Evolutionary conservation across 2,797 vertebrate species (phyloP), one percentile per base, ranked within the genome.

Genomic region (Catostomus latipinnis): DNA sequence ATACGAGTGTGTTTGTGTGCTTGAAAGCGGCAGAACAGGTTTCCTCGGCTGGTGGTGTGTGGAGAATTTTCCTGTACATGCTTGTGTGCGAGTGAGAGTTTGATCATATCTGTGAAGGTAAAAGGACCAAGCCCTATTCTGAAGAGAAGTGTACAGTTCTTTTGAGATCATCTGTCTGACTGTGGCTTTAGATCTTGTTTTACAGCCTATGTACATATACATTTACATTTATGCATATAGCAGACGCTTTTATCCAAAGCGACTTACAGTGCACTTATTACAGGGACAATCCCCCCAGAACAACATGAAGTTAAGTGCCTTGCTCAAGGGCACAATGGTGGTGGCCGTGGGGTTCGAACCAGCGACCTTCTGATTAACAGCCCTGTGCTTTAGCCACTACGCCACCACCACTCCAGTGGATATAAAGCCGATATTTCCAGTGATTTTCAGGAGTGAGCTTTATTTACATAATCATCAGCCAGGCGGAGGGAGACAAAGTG

Each of bases 11-110:
- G n/a, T 78, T 53, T 60, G 16, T 81, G 58, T 16, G 50, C 62
- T 46, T 66, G 60, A 54, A 14, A 66, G n/a, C 4, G 57, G 78
- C 70, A 58, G 52, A 80, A 80, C 78, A 72, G 70, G 78, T 80
- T 80, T 65, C 50, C 43, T 71, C 58, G n/a, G 50, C 60, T 71
- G 34, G 34, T 34, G 34, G 4, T 56, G n/a, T 49, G 60, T 73
- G 34, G 6, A 73, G 52, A 16, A 60, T 76, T 76, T 76, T 16
- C 16, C 74, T 66, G 52, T 58, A 56, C 8, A 6, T 10, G 65
- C 43, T 50, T 80, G 16, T 71, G 50, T 16, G 50, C 1, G 6
- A 76, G n/a, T 71, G n/a, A 76, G 43, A 57, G 52, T 65, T 34
- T 72, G 69, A 60, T 80, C 0, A 43, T 67, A 67, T 80, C 62